These are phyloP conservation scores for Syrmaticus mikado DNA, from an alignment of 2,113 vertebrate species.

Conservation along the genomic window DNA sequence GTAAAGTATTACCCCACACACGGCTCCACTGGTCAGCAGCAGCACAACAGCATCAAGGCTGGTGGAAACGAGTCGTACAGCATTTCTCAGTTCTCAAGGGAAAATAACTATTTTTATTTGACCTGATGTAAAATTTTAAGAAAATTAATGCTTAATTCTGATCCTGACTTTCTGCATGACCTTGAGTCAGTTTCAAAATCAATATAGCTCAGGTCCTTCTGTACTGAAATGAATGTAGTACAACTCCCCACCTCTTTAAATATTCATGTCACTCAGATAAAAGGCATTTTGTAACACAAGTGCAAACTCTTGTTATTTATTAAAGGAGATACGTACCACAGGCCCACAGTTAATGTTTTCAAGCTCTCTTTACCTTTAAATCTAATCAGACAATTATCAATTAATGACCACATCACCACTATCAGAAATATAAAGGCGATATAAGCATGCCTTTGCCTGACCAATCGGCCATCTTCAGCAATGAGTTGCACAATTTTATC, in stretches of 20 bases:
- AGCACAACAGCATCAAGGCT: neutral
- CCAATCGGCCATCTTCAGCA: neutral
- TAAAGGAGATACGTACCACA: conserved; percentile 28
- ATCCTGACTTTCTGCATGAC: neutral
- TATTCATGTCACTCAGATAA: neutral
- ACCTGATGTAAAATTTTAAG: neutral
- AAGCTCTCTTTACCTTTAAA: conserved; percentile 33
- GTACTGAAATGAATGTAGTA: neutral
- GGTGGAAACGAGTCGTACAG: neutral
- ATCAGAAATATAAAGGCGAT: conserved; percentile 49
- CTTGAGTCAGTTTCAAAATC: neutral
- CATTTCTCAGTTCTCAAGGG: neutral
- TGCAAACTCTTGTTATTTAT: conserved; percentile 54
- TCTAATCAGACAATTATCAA: conserved; percentile 50
- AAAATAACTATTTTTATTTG: neutral
- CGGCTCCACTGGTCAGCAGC: neutral
- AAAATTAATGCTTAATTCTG: neutral
- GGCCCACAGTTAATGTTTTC: neutral
- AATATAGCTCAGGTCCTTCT: neutral
- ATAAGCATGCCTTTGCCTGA: neutral
- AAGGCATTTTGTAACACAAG: neutral
- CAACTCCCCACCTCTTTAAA: conserved; percentile 4
- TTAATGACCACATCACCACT: conserved; percentile 13
- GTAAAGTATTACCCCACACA: neutral
- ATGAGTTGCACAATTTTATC: neutral